Conservation (phyloP, 1,140 invertebrate genomes). For the Drosophila littoralis region DNA sequence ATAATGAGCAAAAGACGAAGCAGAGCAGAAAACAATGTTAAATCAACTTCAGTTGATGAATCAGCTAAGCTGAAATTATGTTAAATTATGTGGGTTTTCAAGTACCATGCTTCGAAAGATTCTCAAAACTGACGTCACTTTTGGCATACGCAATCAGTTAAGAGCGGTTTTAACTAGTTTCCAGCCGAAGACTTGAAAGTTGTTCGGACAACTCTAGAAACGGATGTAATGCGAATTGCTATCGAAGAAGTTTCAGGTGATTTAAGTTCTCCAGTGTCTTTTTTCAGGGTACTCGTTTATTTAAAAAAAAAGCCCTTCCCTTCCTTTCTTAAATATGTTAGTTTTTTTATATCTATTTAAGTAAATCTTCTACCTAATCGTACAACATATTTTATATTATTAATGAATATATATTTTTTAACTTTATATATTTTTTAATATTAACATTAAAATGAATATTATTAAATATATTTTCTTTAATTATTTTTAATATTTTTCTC, state of each 20-base stretch:
- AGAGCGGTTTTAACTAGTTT: constrained; percentile 34
- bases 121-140: constrained; percentile 48
- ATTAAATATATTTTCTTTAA: too few species aligned
- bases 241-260: too few species aligned
- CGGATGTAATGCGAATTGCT: neutral
- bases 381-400: too few species aligned
- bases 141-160: constrained; percentile 7
- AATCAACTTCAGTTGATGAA: constrained; percentile 15
- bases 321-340: too few species aligned
- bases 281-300: neutral
- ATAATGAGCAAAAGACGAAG: constrained; percentile 9
- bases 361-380: too few species aligned
- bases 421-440: too few species aligned
- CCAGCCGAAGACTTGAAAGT: neutral
- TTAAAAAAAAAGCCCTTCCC: too few species aligned
- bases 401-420: neutral
- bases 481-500: neutral
- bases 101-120: constrained; percentile 13
- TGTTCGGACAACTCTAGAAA: constrained; percentile 1
- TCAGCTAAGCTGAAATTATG: constrained; percentile 23
- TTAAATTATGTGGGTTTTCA: constrained; percentile 19
- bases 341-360: too few species aligned
- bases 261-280: neutral
- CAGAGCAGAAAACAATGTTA: neutral
- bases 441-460: too few species aligned